Conservation (phyloP, 2,797 vertebrate species). For the Lacerta agilis region DNA sequence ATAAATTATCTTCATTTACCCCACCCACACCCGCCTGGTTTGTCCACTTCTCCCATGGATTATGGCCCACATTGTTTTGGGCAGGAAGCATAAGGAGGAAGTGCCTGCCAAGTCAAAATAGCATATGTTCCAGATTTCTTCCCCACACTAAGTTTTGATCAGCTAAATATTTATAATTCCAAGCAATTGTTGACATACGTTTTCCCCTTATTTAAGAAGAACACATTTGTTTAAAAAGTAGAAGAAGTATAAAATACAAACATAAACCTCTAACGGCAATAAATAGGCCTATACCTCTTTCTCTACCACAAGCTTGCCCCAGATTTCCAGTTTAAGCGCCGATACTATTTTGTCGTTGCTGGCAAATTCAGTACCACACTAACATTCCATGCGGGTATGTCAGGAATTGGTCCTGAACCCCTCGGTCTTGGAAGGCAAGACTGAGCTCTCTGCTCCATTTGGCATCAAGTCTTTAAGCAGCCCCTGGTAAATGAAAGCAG, state of each 20-base stretch:
- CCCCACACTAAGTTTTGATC: neutral
- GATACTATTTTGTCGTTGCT: neutral
- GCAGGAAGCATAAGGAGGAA: slow-evolving; percentile 9
- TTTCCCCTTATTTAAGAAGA: neutral
- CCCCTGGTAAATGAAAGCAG: neutral
- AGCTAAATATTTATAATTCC: slow-evolving; percentile 14
- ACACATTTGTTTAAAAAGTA: neutral
- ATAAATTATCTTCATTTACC: neutral
- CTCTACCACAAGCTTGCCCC: neutral
- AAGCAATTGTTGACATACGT: neutral
- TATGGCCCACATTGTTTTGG: slow-evolving; percentile 2
- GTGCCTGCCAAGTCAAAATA: slow-evolving; percentile 20
- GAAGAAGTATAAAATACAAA: neutral
- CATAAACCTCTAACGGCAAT: neutral
- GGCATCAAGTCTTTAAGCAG: neutral
- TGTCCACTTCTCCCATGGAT: slow-evolving; percentile 10
- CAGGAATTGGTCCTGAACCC: neutral
- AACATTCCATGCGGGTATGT: neutral
- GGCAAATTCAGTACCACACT: neutral
- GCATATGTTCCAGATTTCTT: slow-evolving; percentile 15
- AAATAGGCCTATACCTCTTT: neutral
- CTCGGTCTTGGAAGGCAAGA: neutral
- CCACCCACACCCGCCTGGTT: neutral
- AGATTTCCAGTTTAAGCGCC: neutral
- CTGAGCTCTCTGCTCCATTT: neutral